A percentile compares a stretch with the other conserved stretches of the same genome.
phyloP scores from a whole-genome alignment of 2,113 vertebrate genomes.

The Malaclemys terrapin region DNA sequence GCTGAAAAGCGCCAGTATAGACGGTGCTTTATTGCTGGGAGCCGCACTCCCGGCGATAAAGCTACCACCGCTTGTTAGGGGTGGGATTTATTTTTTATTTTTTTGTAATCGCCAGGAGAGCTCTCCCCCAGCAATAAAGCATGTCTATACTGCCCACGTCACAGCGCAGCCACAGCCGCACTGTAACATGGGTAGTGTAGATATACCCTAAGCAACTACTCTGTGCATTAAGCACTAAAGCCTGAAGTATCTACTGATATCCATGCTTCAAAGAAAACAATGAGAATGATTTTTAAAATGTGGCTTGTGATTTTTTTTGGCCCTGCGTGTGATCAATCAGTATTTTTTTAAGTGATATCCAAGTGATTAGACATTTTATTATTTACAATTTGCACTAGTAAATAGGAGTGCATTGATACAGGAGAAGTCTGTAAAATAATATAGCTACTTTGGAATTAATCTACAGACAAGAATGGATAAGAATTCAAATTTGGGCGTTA shows the following conservation, averaged over 20 bases:
- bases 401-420: not conserved
- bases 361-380: fast-evolving
- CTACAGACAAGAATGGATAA: not conserved
- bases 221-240: not conserved
- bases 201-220: not conserved
- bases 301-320: not conserved
- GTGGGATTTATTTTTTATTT: no score
- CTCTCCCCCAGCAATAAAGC: no score
- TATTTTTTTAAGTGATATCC: not conserved
- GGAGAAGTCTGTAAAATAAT: not conserved
- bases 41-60: no score
- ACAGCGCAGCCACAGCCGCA: no score
- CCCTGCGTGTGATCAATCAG: fast-evolving
- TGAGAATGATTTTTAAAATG: not conserved
- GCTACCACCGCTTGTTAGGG: no score
- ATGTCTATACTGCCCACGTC: no score
- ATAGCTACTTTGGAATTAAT: not conserved
- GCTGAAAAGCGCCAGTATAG: no score
- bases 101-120: no score
- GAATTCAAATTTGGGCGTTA: not conserved
- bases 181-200: no score
- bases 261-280: not conserved
- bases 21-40: no score
- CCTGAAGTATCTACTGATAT: not conserved
- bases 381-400: not conserved